Conservation (phyloP, 1,140 invertebrate genomes). For the Drosophila jambulina region DNA sequence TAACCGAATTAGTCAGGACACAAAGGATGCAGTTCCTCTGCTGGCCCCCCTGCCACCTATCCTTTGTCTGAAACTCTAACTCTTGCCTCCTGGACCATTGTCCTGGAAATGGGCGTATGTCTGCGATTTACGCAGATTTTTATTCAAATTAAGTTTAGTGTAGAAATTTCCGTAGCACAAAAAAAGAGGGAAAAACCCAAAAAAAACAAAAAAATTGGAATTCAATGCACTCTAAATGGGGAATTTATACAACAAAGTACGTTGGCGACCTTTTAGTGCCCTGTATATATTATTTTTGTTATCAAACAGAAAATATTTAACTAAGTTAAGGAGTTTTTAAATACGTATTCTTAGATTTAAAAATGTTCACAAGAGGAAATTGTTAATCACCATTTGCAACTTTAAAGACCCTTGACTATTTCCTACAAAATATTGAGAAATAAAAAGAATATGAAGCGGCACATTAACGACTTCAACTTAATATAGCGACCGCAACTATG, state of each 20-base stretch:
- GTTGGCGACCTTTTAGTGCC: slow-evolving; percentile 10
- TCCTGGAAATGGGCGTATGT: slow-evolving; percentile 56
- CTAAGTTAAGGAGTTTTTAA: not conserved
- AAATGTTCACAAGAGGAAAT: too few relatives aligned
- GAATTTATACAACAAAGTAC: not conserved
- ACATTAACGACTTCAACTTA: slow-evolving; percentile 70
- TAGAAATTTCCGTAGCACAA: slow-evolving; percentile 54
- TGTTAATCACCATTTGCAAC: not conserved
- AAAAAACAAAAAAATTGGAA: slow-evolving; percentile 43
- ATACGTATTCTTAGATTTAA: too few relatives aligned
- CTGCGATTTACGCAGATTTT: slow-evolving; percentile 79
- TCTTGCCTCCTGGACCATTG: slow-evolving; percentile 9
- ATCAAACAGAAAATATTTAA: not conserved
- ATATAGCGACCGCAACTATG: slow-evolving; percentile 74
- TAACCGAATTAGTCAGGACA: slow-evolving; percentile 50
- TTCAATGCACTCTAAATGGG: slow-evolving; percentile 27
- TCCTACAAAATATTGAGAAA: slow-evolving; percentile 18
- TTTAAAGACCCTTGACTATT: not conserved
- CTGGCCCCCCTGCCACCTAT: slow-evolving; percentile 45
- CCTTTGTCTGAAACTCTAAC: slow-evolving; percentile 30
- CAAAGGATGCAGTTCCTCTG: slow-evolving; percentile 40
- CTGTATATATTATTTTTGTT: not conserved
- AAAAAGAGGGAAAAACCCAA: not conserved
- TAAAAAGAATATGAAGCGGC: slow-evolving; percentile 58
- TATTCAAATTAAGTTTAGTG: slow-evolving; percentile 74